Percentiles rank a stretch among this genome's conserved stretches.
Conservation (phyloP, 2,113 vertebrate species). For the Anthoscopus minutus region DNA sequence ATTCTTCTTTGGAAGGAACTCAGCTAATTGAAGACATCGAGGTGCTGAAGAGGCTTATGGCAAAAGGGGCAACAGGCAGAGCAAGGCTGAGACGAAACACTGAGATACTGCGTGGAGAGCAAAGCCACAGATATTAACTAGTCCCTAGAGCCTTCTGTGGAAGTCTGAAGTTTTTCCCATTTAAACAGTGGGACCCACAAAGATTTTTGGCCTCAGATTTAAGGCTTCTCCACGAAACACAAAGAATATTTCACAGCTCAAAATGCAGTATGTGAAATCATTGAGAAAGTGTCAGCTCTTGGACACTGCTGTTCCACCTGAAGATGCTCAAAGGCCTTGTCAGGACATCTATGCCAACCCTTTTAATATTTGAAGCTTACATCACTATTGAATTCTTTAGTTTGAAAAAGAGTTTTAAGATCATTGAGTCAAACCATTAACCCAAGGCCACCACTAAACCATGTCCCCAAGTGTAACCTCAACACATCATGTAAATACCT, state of each 20-base stretch:
- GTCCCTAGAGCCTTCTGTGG: neutral
- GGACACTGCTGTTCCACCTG: neutral
- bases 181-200: neutral
- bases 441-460: neutral
- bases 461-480: neutral
- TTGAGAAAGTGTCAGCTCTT: neutral
- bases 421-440: neutral
- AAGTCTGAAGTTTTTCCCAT: neutral
- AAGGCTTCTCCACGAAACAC: neutral
- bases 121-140: neutral
- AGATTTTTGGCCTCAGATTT: neutral
- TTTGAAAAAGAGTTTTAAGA: neutral
- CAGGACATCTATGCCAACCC: neutral
- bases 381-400: neutral
- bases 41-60: neutral
- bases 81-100: neutral
- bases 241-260: neutral
- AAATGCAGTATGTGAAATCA: neutral
- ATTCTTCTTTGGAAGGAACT: neutral
- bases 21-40: neutral
- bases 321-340: neutral
- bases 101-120: neutral
- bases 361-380: neutral
- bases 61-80: neutral
- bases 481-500: neutral